phyloP scores from a whole-genome alignment of 2,113 vertebrate species.

The Hucho hucho region DNA sequence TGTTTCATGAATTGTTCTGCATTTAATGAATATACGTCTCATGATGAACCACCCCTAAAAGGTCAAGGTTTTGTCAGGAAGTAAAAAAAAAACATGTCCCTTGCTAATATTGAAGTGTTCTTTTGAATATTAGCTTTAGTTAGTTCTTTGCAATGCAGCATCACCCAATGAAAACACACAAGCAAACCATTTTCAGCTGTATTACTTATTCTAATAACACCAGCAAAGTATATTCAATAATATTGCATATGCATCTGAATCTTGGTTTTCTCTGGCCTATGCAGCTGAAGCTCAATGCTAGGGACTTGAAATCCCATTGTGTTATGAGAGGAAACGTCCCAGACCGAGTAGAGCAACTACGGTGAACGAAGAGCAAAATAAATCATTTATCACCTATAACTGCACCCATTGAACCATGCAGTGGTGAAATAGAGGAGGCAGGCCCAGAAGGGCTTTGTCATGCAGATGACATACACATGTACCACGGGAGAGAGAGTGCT shows the following conservation, averaged over 20 bases:
- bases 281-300: conserved; percentile 20
- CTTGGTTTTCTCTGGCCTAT: background rate
- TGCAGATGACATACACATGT: conserved; percentile 13
- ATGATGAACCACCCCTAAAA: no score
- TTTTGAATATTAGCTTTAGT: no score
- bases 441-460: conserved; percentile 41
- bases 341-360: conserved; percentile 50
- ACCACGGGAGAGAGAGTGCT: background rate
- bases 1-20: no score
- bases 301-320: conserved; percentile 36
- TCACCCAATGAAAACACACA: background rate
- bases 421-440: conserved; percentile 47
- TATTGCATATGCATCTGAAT: background rate
- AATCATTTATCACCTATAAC: conserved; percentile 60
- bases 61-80: background rate
- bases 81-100: background rate
- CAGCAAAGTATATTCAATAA: background rate
- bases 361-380: conserved; percentile 52
- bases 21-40: no score
- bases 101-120: background rate
- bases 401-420: conserved; percentile 38
- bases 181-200: background rate
- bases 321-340: conserved; percentile 44
- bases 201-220: background rate
- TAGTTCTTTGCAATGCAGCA: background rate